Percentiles rank a stretch among this genome's conserved stretches.
Conservation (phyloP, 2,797 vertebrate species). For the Labeo calbasu region DNA sequence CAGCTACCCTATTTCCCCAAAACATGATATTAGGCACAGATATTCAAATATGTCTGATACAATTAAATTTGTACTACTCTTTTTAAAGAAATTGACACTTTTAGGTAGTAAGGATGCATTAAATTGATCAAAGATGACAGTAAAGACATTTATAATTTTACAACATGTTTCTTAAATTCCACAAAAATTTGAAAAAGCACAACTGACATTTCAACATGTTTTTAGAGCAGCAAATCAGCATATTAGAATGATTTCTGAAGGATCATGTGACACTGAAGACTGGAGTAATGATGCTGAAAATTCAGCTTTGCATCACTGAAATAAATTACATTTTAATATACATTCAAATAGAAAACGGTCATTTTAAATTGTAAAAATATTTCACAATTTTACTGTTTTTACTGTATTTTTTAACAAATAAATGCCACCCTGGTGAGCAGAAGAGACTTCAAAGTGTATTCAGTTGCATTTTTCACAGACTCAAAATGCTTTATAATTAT, state of each 20-base stretch:
- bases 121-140: background rate
- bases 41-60: background rate
- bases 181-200: no score
- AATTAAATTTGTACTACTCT: no score
- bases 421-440: background rate
- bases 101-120: background rate
- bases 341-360: background rate
- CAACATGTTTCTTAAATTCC: background rate
- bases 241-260: background rate
- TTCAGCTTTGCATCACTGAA: background rate
- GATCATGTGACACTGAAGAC: background rate
- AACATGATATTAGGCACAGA: slow-evolving; percentile 4
- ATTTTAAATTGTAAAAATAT: background rate
- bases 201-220: no score
- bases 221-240: background rate
- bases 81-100: background rate
- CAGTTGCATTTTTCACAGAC: background rate
- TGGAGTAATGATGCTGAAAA: background rate
- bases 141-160: background rate
- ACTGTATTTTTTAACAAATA: background rate
- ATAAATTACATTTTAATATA: background rate
- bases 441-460: background rate
- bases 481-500: background rate
- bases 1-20: background rate
- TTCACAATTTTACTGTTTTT: background rate